phyloP scores from a whole-genome alignment of 37 sponge, comb jelly and placozoan genomes.

The Eunapius fragilis region DNA sequence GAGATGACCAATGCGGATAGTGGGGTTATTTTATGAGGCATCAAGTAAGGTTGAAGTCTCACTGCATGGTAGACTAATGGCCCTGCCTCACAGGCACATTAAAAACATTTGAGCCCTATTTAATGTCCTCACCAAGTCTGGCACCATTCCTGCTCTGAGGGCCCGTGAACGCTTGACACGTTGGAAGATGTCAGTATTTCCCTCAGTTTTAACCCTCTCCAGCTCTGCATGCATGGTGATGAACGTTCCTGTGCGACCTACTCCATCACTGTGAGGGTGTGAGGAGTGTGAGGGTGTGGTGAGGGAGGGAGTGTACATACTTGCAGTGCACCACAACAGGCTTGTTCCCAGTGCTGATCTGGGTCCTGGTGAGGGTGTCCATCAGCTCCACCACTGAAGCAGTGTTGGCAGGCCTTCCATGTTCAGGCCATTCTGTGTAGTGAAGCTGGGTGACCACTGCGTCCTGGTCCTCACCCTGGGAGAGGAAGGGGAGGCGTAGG shows the following conservation, averaged over 20 bases:
- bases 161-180: conserved; percentile 51
- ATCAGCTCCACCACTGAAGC: conserved; percentile 54
- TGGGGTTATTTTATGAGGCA: no score
- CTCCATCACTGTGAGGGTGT: conserved; percentile 62
- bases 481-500: background rate
- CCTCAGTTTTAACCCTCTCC: conserved; percentile 78
- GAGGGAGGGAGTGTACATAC: conserved; percentile 24
- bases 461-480: conserved; percentile 7
- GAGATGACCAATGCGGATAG: no score
- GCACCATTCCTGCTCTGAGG: conserved; percentile 52
- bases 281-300: background rate
- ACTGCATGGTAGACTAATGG: no score
- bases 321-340: conserved; percentile 76
- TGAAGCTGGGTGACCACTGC: conserved; percentile 44
- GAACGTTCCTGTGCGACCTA: conserved; percentile 68
- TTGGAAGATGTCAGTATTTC: conserved; percentile 68
- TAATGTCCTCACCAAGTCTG: conserved; percentile 52
- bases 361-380: conserved; percentile 33
- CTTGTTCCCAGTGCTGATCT: conserved; percentile 58
- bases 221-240: conserved; percentile 48
- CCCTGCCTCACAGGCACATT: no score
- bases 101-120: no score
- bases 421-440: conserved; percentile 48
- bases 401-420: conserved; percentile 10
- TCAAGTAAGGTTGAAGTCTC: no score